A percentile compares a stretch with the other conserved stretches of the same genome.
These are phyloP conservation scores for Halichondria panicea DNA, from an alignment of 37 sponge, comb jelly and placozoan species.

Conservation along the genomic window DNA sequence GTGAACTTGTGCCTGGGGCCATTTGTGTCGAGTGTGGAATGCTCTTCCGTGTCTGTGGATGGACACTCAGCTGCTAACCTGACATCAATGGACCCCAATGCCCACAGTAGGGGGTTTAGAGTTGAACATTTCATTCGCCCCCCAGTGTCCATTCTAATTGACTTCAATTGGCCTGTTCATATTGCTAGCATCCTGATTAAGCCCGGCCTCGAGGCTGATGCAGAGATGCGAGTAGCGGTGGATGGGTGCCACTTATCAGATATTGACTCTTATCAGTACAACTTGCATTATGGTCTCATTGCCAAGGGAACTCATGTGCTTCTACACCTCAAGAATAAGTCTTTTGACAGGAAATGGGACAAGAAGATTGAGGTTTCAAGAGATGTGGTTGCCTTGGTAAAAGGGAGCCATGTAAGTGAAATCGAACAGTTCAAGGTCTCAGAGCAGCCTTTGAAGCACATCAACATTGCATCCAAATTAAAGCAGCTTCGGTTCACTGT, in stretches of 20 bases:
- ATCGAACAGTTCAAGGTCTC: not conserved
- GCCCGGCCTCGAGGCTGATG: slow-evolving; percentile 4
- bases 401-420: not conserved
- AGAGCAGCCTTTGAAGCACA: slow-evolving; percentile 30
- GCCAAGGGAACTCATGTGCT: too few relatives aligned
- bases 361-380: too few relatives aligned
- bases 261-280: not conserved
- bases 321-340: too few relatives aligned
- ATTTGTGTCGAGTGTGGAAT: slow-evolving; percentile 3
- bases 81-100: not conserved
- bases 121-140: slow-evolving; percentile 74
- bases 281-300: not conserved
- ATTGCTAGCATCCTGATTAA: slow-evolving; percentile 21
- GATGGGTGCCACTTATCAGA: slow-evolving; percentile 4
- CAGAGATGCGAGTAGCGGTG: slow-evolving; percentile 28
- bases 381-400: not conserved
- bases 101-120: slow-evolving; percentile 50
- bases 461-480: not conserved
- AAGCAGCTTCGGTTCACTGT: slow-evolving; percentile 19
- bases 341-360: too few relatives aligned
- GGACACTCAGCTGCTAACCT: slow-evolving; percentile 54
- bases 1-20: slow-evolving; percentile 34
- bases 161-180: slow-evolving; percentile 31
- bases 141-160: slow-evolving; percentile 50
- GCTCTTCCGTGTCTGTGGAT: slow-evolving; percentile 54